Conservation (phyloP, 1,140 invertebrate species). For the Gonioctena quinquepunctata region DNA sequence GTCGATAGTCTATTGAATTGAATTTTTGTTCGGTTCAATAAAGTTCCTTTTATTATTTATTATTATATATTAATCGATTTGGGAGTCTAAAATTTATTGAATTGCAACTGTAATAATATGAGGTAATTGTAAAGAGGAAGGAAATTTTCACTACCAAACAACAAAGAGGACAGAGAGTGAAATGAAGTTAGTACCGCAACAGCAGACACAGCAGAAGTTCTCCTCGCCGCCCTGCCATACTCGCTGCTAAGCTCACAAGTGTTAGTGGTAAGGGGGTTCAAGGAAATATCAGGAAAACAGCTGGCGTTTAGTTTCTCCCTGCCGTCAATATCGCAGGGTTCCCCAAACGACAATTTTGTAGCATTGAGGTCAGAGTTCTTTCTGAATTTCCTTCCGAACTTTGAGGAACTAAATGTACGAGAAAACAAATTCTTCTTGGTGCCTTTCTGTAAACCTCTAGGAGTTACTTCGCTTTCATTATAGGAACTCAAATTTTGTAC, state of each 20-base stretch:
- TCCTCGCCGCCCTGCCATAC: constrained; percentile 34
- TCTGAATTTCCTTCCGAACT: constrained; percentile 38
- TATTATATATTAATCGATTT: too few relatives aligned
- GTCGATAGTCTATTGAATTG: too few relatives aligned
- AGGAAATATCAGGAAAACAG: constrained; percentile 52
- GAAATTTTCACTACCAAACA: constrained; percentile 1
- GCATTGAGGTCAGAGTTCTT: constrained; percentile 40
- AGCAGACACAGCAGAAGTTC: constrained; percentile 43
- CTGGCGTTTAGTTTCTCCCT: constrained; percentile 42
- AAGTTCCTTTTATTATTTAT: too few relatives aligned
- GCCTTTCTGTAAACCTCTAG: constrained; percentile 30
- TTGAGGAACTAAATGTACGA: constrained; percentile 51
- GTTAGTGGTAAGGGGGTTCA: constrained; percentile 24
- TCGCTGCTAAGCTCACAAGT: constrained; percentile 30
- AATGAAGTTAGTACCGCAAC: constrained; percentile 55
- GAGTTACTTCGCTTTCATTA: constrained; percentile 22
- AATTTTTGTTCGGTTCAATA: too few relatives aligned
- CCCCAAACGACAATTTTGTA: constrained; percentile 37
- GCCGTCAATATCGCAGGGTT: constrained; percentile 29
- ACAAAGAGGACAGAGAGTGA: constrained; percentile 26
- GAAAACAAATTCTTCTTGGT: constrained; percentile 49
- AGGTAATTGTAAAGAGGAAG: too few relatives aligned
- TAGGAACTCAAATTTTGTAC: constrained; percentile 44
- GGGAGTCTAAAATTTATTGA: too few relatives aligned
- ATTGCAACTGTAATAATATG: too few relatives aligned